Evolutionary conservation across 2,888 invertebrate species (phyloP), one percentile per base, ranked within the genome.

Genomic region (Ceratothoa steindachneri): DNA sequence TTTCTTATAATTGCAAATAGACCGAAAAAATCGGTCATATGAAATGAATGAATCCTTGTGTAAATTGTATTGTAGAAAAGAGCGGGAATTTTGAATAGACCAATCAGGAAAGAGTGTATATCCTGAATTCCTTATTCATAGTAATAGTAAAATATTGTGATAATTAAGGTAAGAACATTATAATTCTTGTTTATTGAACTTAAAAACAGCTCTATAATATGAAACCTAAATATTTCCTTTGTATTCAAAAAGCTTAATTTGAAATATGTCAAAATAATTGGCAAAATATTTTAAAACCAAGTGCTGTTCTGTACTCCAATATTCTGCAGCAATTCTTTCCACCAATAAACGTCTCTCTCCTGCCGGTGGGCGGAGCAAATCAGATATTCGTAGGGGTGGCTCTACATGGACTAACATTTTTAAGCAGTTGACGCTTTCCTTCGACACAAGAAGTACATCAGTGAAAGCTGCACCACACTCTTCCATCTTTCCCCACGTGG

Each of bases 1-100:
- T 9, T 41, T 9, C 15, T 7, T 41, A 41, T 9, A 22, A 55
- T 55, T 55, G 7, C 15, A 55, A 19, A 7, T 19, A 15, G 5
- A 55, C 5, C 15, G 15, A 55, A 19, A 55, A 55, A 22, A 55
- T 9, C 19, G 55, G 19, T 19, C 7, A 19, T 22, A 5, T 5
- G 5, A 12, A 55, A 55, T 55, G 55, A 55, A 55, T 60, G 60
- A 60, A 60, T n/a, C 24, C 60, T 24, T 24, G 27, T 60, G n/a
- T 22, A 60, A 60, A 28, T 30, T 67, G 30, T 27, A n/a, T n/a
- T 22, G 2, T 15, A 3, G 30, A 22, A 67, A 51, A 60, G 68
- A 30, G 77, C 77, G 77, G 77, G 77, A 73, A 71, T 71, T 77
- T 77, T 72, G 71, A 73, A 77, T 68, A 30, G 60, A 67, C 76